Evolutionary conservation across 2,797 vertebrate species (phyloP).

Genomic region (Leucoraja ocellata): DNA sequence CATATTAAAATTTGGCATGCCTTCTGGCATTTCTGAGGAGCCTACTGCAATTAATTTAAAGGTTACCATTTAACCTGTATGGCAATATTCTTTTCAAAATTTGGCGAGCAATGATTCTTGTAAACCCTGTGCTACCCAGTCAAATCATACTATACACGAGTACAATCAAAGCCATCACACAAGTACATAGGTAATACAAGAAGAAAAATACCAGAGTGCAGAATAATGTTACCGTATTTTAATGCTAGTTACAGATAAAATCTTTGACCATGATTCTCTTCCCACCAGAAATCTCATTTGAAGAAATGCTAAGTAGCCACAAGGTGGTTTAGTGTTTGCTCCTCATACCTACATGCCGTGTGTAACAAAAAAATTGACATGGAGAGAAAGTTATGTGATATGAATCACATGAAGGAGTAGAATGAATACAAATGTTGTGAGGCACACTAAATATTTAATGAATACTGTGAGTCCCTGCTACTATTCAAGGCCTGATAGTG

Average conservation of each 20-base stretch:
- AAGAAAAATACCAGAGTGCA: too few relatives aligned
- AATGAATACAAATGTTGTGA: not conserved
- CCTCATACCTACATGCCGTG: not conserved
- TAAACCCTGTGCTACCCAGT: too few relatives aligned
- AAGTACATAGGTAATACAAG: too few relatives aligned
- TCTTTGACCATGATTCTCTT: too few relatives aligned
- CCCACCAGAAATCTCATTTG: too few relatives aligned
- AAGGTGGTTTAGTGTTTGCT: not conserved
- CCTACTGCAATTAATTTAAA: not conserved
- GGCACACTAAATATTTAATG: not conserved
- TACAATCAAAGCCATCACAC: too few relatives aligned
- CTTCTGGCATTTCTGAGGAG: not conserved
- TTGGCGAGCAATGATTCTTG: not conserved
- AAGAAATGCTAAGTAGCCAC: too few relatives aligned
- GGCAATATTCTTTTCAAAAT: not conserved
- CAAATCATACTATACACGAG: too few relatives aligned
- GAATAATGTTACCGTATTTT: too few relatives aligned
- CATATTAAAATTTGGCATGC: not conserved
- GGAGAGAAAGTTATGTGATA: not conserved
- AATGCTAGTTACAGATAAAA: too few relatives aligned
- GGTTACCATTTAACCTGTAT: too few relatives aligned
- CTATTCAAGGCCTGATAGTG: too few relatives aligned
- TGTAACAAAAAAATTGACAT: not conserved
- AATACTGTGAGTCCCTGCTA: not conserved
- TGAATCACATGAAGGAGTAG: not conserved